phyloP scores from a whole-genome alignment of 2,888 invertebrate species.

The Litoditis marina region DNA sequence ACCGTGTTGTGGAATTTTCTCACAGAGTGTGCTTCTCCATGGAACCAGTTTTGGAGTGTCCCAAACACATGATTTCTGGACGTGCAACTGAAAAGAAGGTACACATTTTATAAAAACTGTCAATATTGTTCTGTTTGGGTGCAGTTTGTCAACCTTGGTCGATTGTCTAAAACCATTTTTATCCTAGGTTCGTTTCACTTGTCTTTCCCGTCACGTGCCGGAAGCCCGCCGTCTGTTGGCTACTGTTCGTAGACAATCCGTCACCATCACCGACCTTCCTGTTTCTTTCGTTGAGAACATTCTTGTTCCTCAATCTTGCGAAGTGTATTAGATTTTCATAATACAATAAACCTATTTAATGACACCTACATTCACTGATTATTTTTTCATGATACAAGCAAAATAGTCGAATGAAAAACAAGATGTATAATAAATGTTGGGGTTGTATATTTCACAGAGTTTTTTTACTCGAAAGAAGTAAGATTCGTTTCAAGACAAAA shows the following conservation, averaged over 20 bases:
- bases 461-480: too few species aligned
- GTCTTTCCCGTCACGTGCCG: conserved; percentile 44
- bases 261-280: conserved; percentile 12
- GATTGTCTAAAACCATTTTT: too few species aligned
- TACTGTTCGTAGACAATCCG: conserved; percentile 27
- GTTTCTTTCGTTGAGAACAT: conserved; percentile 24
- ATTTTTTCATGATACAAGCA: too few species aligned
- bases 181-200: conserved; percentile 43
- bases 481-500: too few species aligned
- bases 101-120: not conserved
- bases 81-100: conserved; percentile 22
- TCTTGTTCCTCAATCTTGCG: conserved; percentile 27
- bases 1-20: conserved; percentile 45
- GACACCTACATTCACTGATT: not conserved
- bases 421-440: too few species aligned
- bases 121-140: not conserved
- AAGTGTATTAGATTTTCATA: conserved; percentile 11
- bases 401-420: too few species aligned
- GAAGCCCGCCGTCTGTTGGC: conserved; percentile 46
- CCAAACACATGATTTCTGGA: conserved; percentile 18
- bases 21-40: conserved; percentile 54
- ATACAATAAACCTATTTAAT: not conserved
- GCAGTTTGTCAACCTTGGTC: too few species aligned
- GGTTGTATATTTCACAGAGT: too few species aligned
- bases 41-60: conserved; percentile 48